These are phyloP conservation scores for Bombus sibiricus DNA, from an alignment of 1,140 invertebrate genomes.

Conservation along the genomic window DNA sequence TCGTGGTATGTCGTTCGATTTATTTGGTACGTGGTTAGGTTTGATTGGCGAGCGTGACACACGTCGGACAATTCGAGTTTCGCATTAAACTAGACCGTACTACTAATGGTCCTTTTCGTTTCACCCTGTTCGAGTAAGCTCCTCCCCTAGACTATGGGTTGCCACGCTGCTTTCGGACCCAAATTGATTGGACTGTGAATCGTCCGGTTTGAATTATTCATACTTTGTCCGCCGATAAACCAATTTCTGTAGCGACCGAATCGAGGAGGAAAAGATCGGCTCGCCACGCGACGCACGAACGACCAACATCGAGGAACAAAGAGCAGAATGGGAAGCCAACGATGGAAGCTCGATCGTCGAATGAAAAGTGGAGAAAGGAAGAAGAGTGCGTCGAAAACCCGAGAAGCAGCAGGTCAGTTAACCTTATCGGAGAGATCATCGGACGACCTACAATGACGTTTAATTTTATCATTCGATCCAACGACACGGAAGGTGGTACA, in stretches of 20 bases:
- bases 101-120: conserved; percentile 67
- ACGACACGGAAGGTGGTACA: conserved; percentile 59
- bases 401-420: conserved; percentile 41
- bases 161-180: conserved; percentile 67
- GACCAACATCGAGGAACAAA: conserved; percentile 47
- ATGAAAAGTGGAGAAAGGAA: not conserved
- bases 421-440: conserved; percentile 57
- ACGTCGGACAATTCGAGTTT: conserved; percentile 17
- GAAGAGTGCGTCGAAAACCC: conserved; percentile 31
- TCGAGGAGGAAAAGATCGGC: conserved; percentile 68
- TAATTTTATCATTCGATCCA: conserved; percentile 66
- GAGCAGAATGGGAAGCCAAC: conserved; percentile 17
- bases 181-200: conserved; percentile 80
- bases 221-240: conserved; percentile 73
- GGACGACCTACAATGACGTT: conserved; percentile 49
- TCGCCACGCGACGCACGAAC: conserved; percentile 56
- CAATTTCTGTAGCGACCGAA: conserved; percentile 69
- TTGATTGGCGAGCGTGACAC: conserved; percentile 22
- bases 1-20: conserved; percentile 13
- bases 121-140: conserved; percentile 36
- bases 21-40: conserved; percentile 1
- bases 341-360: not conserved
- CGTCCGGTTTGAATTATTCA: conserved; percentile 80
- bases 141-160: conserved; percentile 2
- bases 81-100: conserved; percentile 62